Percentiles rank a stretch among this genome's conserved stretches.
These are phyloP conservation scores for Cinara cedri DNA, from an alignment of 2,888 invertebrate genomes.

Conservation along the genomic window DNA sequence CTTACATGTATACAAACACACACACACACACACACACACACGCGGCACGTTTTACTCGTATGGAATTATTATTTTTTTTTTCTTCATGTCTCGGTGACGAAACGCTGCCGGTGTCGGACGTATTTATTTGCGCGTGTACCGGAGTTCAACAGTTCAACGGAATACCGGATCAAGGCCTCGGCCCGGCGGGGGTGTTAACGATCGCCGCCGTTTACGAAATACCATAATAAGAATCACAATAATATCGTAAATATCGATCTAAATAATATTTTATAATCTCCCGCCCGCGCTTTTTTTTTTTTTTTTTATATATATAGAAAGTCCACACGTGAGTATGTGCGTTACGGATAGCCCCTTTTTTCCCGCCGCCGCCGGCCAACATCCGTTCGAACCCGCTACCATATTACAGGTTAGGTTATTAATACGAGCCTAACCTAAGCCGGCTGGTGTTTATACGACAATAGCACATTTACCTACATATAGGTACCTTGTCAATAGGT, in stretches of 20 bases:
- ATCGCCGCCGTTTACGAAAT: constrained; percentile 53
- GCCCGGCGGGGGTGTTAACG: constrained; percentile 26
- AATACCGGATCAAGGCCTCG: constrained; percentile 56
- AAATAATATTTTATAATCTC: constrained; percentile 31
- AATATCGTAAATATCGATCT: constrained; percentile 44
- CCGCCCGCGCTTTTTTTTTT: constrained; percentile 25
- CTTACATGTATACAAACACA: no score
- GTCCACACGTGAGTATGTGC: not conserved
- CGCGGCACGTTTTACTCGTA: not conserved
- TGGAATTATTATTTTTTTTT: not conserved
- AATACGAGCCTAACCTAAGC: no score
- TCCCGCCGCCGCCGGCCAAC: constrained; percentile 18
- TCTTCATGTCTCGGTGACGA: constrained; percentile 33
- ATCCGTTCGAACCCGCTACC: constrained; percentile 6
- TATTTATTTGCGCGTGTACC: constrained; percentile 48
- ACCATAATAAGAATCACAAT: not conserved
- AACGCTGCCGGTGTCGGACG: constrained; percentile 39
- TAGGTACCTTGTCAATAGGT: not conserved
- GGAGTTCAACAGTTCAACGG: constrained; percentile 53
- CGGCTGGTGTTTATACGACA: no score
- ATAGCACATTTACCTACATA: not conserved
- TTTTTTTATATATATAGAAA: no score
- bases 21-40: not conserved
- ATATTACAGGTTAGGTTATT: no score
- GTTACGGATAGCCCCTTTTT: not conserved